A percentile compares a stretch with the other conserved stretches of the same genome.
phyloP scores from a whole-genome alignment of 1,140 invertebrate genomes.

The Melipona quadrifasciata region DNA sequence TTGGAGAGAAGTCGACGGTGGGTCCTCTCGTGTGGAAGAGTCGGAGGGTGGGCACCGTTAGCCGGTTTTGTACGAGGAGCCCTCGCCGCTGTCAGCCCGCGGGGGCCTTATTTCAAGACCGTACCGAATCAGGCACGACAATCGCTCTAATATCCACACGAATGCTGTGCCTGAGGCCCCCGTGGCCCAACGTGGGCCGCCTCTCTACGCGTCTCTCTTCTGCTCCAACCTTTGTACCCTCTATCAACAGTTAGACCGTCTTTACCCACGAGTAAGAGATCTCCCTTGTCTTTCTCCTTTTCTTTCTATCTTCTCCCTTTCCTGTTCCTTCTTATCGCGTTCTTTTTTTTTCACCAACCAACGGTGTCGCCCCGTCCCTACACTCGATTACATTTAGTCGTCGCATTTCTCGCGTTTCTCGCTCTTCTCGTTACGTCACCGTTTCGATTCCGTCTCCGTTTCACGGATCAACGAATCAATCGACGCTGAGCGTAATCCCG shows the following conservation, averaged over 20 bases:
- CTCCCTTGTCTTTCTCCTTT: conserved; percentile 25
- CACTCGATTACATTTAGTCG: conserved; percentile 52
- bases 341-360: not conserved
- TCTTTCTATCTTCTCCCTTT: not conserved
- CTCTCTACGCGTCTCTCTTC: not conserved
- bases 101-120: conserved; percentile 76
- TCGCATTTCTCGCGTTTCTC: conserved; percentile 27
- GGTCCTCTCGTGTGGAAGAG: conserved; percentile 63
- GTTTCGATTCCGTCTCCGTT: not conserved
- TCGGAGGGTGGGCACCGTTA: conserved; percentile 69
- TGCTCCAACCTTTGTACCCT: conserved; percentile 8
- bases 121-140: conserved; percentile 77
- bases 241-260: conserved; percentile 52
- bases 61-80: conserved; percentile 72
- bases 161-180: conserved; percentile 63
- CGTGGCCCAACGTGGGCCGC: conserved; percentile 45
- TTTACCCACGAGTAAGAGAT: conserved; percentile 65
- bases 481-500: conserved; percentile 1
- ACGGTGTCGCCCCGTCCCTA: conserved; percentile 1
- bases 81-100: conserved; percentile 68
- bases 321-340: not conserved
- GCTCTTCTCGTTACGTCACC: not conserved
- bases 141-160: conserved; percentile 78
- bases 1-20: conserved; percentile 52
- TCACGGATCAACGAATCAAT: conserved; percentile 12